Base-by-base conservation (phyloP, 2,113 vertebrate genomes). In the Sclerurus mexicanus region DNA sequence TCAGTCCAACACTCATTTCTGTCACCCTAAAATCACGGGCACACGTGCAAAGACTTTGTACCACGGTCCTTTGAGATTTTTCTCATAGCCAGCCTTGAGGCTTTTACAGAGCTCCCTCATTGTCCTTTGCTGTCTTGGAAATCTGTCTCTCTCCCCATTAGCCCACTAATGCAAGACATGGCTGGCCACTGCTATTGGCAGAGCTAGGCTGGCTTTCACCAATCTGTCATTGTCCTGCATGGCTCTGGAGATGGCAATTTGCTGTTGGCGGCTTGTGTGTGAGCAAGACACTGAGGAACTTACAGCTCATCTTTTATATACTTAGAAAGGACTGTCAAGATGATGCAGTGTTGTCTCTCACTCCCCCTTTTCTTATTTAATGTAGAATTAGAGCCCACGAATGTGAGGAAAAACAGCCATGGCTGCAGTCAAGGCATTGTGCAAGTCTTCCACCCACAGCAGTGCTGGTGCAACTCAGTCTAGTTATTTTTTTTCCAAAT, bases 71-170 rank as follows among this genome's bases (percentile, higher is more conserved):
- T 47, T 40, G 68, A 83, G 68, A 47, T 35, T 53, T 59, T 33
- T 59, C 60, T 74, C 68, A 71, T 6, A 87, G 69, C 30, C 67
- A 87, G 37, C 63, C 71, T 75, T 33, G 63, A 85, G 60, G 56
- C 28, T 92, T 89, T 80, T 44, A 55, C 59, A 76, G 52, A 69
- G 55, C 64, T 94, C 88, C 37, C 68, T 88, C 71, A 74, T 80
- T 0, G 0, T 67, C 82, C 88, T 67, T 47, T 52, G 35, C 82
- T 81, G 33, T 52, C 52, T 50, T 72, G 55, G 52, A 96, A 94
- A 93, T 84, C 60, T 73, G 16, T 73, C 52, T 91, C 90, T 86
- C 63, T 90, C 52, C 79, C 90, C 90, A 95, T 94, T 81, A 95
- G 56, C 75, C 52, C 84, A 10, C 69, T 60, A 24, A 24, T 60